These are phyloP conservation scores for Leucopsar rothschildi DNA, from an alignment of 2,113 vertebrate genomes.

Conservation along the genomic window DNA sequence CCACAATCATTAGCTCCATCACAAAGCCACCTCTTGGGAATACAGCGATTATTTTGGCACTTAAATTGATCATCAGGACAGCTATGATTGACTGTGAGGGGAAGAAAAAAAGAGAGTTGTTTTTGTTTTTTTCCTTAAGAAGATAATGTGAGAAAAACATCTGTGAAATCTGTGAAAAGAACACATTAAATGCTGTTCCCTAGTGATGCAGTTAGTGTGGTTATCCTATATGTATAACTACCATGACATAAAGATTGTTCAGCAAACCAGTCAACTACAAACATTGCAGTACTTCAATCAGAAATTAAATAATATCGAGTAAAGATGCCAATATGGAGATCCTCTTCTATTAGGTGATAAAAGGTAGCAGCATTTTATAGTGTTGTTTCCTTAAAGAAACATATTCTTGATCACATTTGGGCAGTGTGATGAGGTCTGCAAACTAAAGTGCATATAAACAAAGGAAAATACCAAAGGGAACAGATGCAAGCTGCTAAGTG, in stretches of 20 bases:
- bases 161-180: background rate
- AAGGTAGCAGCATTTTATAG: background rate
- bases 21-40: conserved; percentile 96
- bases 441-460: background rate
- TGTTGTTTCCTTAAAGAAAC: background rate
- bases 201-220: background rate
- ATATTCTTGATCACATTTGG: background rate
- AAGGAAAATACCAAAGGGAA: background rate
- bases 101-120: background rate
- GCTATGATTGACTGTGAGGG: conserved; percentile 85
- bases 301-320: background rate
- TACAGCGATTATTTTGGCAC: conserved; percentile 94
- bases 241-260: background rate
- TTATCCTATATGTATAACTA: background rate
- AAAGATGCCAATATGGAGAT: background rate
- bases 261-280: background rate
- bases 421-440: background rate
- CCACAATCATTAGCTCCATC: conserved; percentile 95
- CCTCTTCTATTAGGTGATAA: background rate
- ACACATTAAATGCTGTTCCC: background rate
- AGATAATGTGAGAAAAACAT: background rate
- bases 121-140: background rate
- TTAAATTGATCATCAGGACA: conserved; percentile 94
- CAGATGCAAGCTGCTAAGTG: background rate
- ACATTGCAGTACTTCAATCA: background rate